A percentile compares a stretch with the other conserved stretches of the same genome.
Conservation (phyloP, 30 jellyfish, hydroid and myxozoan species). For the Chironex yamaguchii region DNA sequence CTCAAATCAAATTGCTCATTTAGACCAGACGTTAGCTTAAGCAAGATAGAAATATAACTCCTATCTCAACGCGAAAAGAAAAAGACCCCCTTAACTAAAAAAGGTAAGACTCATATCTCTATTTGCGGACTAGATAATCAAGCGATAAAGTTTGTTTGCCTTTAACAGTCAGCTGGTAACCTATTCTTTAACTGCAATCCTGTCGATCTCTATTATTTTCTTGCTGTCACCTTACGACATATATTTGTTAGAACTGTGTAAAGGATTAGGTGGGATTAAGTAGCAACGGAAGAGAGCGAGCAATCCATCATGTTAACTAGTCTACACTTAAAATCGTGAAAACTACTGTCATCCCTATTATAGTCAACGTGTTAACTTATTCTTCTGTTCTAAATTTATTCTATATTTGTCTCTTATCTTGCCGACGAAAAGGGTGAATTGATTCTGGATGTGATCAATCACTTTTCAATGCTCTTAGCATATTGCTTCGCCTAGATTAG, state of each 20-base stretch:
- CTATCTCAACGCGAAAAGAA: too few species aligned
- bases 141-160: not conserved
- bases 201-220: not conserved
- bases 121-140: not conserved
- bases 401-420: not conserved
- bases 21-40: not conserved
- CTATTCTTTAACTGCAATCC: not conserved
- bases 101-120: not conserved
- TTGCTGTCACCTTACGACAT: not conserved
- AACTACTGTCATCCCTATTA: not conserved
- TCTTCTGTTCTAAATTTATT: not conserved
- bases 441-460: too few species aligned
- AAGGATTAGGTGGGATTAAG: not conserved
- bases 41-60: not conserved
- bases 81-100: not conserved
- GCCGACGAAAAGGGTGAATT: not conserved
- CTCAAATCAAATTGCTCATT: not conserved
- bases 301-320: too few species aligned
- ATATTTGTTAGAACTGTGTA: too few species aligned
- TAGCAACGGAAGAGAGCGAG: too few species aligned
- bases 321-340: not conserved
- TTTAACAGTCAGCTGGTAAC: not conserved
- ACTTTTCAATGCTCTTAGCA: too few species aligned
- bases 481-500: too few species aligned
- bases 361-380: not conserved